Evolutionary conservation across 1,140 invertebrate genomes (phyloP), one percentile per base, ranked within the genome.

Genomic region (Drosophila littoralis): DNA sequence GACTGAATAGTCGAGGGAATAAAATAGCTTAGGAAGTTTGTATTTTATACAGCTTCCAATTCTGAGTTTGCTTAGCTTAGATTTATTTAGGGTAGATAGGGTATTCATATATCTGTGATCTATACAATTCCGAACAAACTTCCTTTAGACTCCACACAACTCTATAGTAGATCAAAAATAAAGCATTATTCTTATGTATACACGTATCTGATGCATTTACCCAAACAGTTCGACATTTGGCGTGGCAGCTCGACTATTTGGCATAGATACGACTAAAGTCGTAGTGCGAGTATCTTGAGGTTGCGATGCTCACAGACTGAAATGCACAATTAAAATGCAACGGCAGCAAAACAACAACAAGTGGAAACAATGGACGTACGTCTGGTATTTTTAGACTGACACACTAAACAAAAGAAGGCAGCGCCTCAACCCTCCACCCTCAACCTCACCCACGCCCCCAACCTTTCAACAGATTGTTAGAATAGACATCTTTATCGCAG

Each of bases 311-410:
- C 76, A 13, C 75, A 54, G 13, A 1, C 40, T 73, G 42, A 68
- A 79, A 79, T 74, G 59, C 58, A 80, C 79, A 83, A 84, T 83
- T 83, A 75, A 83, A 83, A 74, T 84, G 68, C 51, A 77, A 58
- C 40, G 15, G 38, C 54, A 55, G 22, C 35, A 58, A 33, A 58
- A 28, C 22, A 5, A 28, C 22, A 28, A 10, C 54, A 7, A 42
- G 12, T 22, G 54, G 17, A 76, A 84, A 83, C 80, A 83, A 84
- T 84, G 63, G 51, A 48, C 63, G 63, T 57, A 68, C 73, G 60
- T 40, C 46, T 45, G 22, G 70, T 69, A 83, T 80, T 77, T 84
- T 84, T 80, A 83, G 81, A 84, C 73, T 83, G 81, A 77, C 81
- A 83, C 77, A 83, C 81, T 84, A 77, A 84, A 67, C 67, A 79